Evolutionary conservation across 2,888 invertebrate species (phyloP), one percentile per base, ranked within the genome.

Genomic region (Augiades crinisus): DNA sequence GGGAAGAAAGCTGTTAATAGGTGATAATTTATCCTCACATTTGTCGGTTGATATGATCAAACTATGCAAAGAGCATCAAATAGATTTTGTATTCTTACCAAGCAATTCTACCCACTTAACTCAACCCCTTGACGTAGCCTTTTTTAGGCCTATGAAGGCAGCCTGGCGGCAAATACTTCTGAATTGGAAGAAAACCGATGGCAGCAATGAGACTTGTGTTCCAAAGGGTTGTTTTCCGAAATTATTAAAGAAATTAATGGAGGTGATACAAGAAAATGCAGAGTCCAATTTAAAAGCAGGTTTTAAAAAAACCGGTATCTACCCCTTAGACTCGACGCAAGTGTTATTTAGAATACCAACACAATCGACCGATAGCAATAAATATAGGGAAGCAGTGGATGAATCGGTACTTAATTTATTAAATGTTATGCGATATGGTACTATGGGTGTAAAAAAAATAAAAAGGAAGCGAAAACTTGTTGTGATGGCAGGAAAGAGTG

Each of bases 391-490:
- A 40, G 56, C 56, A 33, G 44, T 56, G 10, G 56, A 56, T 44
- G 53, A 54, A 33, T 54, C 56, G 3, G 34, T 54, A 47, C 22
- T 54, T 40, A 31, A 36, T 47, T 47, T 54, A 22, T 47, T 47
- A 38, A 54, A 50, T 13, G 49, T 47, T 31, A 56, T 53, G 53
- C 40, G 50, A 37, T 56, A 56, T n/a, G n/a, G n/a, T n/a, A n/a
- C n/a, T 53, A 54, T 51, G 44, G 43, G 37, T 19, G 50, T 56
- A 2, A 56, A 47, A 53, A 44, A 56, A 47, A 2, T 40, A 45
- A 53, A 53, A 49, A 53, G 53, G 6, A 46, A 56, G 46, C 49
- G 56, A n/a, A 56, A 56, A 46, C 49, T 53, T 22, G 49, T 50
- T 4, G 50, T 56, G 38, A 36, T 55, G 33, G 49, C 49, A 49